A percentile compares a stretch with the other conserved stretches of the same genome.
Evolutionary conservation across 2,113 vertebrate species (phyloP).

Genomic region (Meleagris gallopavo): DNA sequence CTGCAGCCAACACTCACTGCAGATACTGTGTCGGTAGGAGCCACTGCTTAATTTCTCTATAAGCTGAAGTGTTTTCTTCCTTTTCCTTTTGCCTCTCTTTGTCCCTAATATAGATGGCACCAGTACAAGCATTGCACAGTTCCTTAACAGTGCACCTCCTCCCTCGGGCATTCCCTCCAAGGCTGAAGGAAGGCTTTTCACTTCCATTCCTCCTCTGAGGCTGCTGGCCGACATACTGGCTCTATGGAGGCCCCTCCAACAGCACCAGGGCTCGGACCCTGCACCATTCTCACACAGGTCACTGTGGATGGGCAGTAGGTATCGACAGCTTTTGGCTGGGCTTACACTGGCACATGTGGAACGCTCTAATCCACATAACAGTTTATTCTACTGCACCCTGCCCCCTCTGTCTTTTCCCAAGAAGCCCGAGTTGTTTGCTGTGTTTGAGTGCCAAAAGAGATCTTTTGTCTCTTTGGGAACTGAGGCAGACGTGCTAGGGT

Average conservation of each 20-base stretch:
- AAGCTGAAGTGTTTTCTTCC: neutral
- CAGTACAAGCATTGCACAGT: neutral
- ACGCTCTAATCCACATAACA: neutral
- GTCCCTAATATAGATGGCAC: neutral
- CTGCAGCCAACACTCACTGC: neutral
- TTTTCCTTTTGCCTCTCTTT: neutral
- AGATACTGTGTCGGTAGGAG: neutral
- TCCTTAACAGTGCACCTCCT: neutral
- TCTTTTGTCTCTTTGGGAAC: slow-evolving; percentile 74
- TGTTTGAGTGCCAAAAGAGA: slow-evolving; percentile 67
- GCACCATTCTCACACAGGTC: neutral
- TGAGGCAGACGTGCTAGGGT: slow-evolving; percentile 70
- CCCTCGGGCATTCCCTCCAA: neutral
- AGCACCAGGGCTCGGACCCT: neutral
- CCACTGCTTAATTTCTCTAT: neutral
- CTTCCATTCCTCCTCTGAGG: neutral
- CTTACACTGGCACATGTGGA: neutral
- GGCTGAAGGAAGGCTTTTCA: neutral
- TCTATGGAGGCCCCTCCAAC: neutral
- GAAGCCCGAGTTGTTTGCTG: slow-evolving; percentile 51
- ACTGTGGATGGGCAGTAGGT: neutral
- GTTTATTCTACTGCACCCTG: slow-evolving; percentile 16
- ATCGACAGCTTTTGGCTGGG: neutral
- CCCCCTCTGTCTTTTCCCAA: slow-evolving; percentile 46
- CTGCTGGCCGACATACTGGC: neutral